A percentile compares a stretch with the other conserved stretches of the same genome.
phyloP scores from a whole-genome alignment of 2,113 vertebrate species.

The Choloepus hoffmanni region DNA sequence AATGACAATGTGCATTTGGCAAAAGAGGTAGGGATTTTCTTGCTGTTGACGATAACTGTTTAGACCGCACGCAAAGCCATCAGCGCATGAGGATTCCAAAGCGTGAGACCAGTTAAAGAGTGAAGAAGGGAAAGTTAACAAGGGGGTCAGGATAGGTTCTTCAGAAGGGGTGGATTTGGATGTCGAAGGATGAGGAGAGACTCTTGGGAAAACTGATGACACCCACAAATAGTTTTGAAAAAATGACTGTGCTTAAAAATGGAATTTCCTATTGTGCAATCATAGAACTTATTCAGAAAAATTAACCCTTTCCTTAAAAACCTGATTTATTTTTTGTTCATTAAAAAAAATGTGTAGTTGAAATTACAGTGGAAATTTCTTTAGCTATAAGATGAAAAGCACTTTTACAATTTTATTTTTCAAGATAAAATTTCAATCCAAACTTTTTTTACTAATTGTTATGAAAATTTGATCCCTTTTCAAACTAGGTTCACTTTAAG shows the following conservation, averaged over 20 bases:
- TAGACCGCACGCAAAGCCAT: not conserved
- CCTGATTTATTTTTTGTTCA: not conserved
- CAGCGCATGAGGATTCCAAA: not conserved
- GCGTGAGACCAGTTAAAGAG: not conserved
- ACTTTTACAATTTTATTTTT: conserved; percentile 4
- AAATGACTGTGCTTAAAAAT: not conserved
- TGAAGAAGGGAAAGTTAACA: not conserved
- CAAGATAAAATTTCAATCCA: conserved; percentile 11
- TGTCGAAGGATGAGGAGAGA: not conserved
- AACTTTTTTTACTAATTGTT: not conserved
- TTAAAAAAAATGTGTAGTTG: not conserved
- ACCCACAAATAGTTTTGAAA: not conserved
- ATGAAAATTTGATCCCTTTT: not conserved
- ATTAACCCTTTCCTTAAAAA: not conserved
- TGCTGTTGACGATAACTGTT: not conserved
- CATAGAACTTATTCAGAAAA: not conserved
- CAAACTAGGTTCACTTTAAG: not conserved
- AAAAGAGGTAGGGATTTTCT: not conserved
- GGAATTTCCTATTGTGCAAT: not conserved
- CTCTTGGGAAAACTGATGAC: not conserved
- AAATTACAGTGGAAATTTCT: conserved; percentile 8
- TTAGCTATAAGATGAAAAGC: not conserved
- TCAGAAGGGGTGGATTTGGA: not conserved
- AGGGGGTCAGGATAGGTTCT: not conserved
- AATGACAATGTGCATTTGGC: not conserved